Evolutionary conservation across 2,113 vertebrate genomes (phyloP), one percentile per base, ranked within the genome.

Genomic region (Platysternon megacephalum): DNA sequence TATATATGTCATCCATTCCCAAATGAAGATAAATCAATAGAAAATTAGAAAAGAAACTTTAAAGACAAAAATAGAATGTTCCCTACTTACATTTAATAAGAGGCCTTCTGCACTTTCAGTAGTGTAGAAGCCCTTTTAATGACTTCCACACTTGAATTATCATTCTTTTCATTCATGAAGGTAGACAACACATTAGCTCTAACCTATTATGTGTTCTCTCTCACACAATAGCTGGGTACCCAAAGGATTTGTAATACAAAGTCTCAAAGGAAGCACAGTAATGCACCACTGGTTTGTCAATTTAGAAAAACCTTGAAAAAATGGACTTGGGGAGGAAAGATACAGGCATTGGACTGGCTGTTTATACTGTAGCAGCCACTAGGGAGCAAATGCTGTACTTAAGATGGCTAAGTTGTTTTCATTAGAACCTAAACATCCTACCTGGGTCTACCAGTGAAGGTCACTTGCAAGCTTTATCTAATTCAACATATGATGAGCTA

Each of bases 401-500:
- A 68, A 68, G 61, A n/a, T 72, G 35, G 19, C n/a, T 2, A 2
- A 12, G 5, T 3, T 1, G 4, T 11, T 1, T 11, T 35, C 52
- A 46, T 78, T 78, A 46, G 42, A 46, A 78, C 42, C 5, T 90
- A 44, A 3, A 29, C 58, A 13, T 46, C 53, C 46, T 39, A 86
- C n/a, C 80, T 21, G 52, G 39, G 2, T 3, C 79, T 83, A 19
- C 26, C 82, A 74, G 4, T 1, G 17, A 86, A 85, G 82, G 3
- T 46, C 32, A 52, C 35, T 28, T 35, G 5, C 39, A 58, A 82
- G 74, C 13, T n/a, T 26, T 42, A 89, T 80, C 32, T 86, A 17
- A 16, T 28, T 11, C 19, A 4, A 7, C 0, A 0, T 2, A 5
- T 4, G 39, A 92, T 9, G 28, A 2, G 28, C 22, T 0, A 29